Percentiles rank a stretch among this genome's conserved stretches.
phyloP scores from a whole-genome alignment of 2,797 vertebrate genomes.

The Gila robusta region DNA sequence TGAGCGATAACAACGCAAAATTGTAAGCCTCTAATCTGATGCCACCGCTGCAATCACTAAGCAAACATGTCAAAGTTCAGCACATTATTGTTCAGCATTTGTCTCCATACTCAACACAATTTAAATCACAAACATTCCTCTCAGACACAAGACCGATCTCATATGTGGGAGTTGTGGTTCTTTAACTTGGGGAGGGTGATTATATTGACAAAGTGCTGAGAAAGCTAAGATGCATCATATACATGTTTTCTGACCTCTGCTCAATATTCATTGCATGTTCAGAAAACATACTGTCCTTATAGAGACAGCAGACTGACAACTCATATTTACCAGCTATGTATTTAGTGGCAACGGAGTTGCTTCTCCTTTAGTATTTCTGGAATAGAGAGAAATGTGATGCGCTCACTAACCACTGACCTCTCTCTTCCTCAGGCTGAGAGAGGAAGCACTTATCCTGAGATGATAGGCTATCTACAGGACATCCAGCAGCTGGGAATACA shows the following conservation, averaged over 20 bases:
- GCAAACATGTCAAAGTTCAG: slow-evolving; percentile 18
- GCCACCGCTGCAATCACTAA: neutral
- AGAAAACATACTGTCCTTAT: neutral
- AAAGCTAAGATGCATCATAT: slow-evolving; percentile 32
- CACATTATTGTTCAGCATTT: neutral
- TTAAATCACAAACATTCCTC: slow-evolving; percentile 17
- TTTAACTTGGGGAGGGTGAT: slow-evolving; percentile 26
- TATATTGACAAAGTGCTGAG: slow-evolving; percentile 40
- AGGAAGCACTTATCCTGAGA: slow-evolving; percentile 63
- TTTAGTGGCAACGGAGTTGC: neutral
- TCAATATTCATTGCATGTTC: neutral
- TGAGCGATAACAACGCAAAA: neutral
- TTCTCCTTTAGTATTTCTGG: slow-evolving; percentile 39
- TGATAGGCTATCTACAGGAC: slow-evolving; percentile 66
- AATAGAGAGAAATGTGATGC: slow-evolving; percentile 56
- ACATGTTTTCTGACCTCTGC: neutral
- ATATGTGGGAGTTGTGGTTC: neutral
- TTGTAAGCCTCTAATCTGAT: neutral
- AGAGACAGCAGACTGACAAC: neutral
- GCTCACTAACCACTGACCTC: slow-evolving; percentile 59
- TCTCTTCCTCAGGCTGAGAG: slow-evolving; percentile 55
- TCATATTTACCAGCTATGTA: neutral
- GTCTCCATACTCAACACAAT: neutral
- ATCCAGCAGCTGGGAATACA: slow-evolving; percentile 68
- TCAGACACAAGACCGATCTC: neutral